These are phyloP conservation scores for Danio choprae DNA, from an alignment of 2,797 vertebrate species.

Conservation along the genomic window DNA sequence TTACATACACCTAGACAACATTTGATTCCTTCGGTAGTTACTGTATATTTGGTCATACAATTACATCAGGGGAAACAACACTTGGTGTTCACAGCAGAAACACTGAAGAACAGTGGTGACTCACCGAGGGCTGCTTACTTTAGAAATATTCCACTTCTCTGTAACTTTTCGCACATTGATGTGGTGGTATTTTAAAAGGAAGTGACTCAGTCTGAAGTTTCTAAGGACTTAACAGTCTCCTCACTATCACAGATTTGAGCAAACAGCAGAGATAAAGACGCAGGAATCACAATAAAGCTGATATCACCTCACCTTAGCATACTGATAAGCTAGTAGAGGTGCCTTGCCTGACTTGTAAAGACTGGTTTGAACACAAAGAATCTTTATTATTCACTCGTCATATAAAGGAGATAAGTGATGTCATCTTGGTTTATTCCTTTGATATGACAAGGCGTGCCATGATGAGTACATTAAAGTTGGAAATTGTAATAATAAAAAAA, in stretches of 20 bases:
- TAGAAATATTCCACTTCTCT: slow-evolving; percentile 46
- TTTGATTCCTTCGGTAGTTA: background rate
- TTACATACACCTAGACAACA: background rate
- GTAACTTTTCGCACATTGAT: slow-evolving; percentile 48
- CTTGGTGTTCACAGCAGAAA: background rate
- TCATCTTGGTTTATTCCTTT: background rate
- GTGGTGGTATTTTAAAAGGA: slow-evolving; percentile 46
- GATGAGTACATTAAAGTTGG: background rate
- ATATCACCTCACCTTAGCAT: slow-evolving; percentile 40
- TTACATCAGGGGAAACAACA: background rate
- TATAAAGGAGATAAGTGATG: background rate
- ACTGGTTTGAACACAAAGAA: background rate
- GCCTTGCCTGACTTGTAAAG: background rate
- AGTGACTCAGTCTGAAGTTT: slow-evolving; percentile 49
- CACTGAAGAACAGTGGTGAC: background rate
- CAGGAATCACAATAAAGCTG: slow-evolving; percentile 39
- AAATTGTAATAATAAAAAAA: background rate
- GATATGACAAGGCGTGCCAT: background rate
- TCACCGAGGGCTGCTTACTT: slow-evolving; percentile 23
- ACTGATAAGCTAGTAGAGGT: slow-evolving; percentile 46
- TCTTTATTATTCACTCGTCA: background rate
- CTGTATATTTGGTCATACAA: background rate
- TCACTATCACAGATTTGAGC: slow-evolving; percentile 49
- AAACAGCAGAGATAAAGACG: slow-evolving; percentile 55
- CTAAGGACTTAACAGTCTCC: slow-evolving; percentile 37